These are phyloP conservation scores for Tapera naevia DNA, from an alignment of 2,797 vertebrate species.

Conservation along the genomic window DNA sequence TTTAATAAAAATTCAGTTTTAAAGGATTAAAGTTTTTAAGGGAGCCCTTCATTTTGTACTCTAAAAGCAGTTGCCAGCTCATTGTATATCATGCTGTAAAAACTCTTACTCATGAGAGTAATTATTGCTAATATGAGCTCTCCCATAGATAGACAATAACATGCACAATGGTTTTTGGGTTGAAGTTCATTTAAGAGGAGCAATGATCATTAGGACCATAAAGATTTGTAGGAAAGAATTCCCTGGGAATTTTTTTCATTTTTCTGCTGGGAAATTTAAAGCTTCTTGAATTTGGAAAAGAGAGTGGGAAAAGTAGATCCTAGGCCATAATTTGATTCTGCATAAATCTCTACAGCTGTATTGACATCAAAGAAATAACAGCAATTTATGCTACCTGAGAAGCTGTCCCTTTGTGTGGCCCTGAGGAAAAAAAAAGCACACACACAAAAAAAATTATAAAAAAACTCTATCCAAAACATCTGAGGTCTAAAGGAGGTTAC, in stretches of 20 bases:
- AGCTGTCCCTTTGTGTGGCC: neutral
- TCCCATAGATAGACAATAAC: neutral
- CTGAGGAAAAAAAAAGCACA: neutral
- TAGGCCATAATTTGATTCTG: neutral
- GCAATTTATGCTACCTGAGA: neutral
- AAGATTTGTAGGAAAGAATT: constrained; percentile 13
- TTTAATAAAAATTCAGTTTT: constrained; percentile 42
- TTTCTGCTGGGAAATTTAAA: constrained; percentile 28
- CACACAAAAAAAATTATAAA: neutral
- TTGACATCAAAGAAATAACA: neutral
- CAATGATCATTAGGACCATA: neutral
- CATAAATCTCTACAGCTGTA: neutral
- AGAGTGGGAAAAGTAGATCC: neutral
- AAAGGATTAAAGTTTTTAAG: constrained; percentile 60
- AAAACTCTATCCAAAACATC: rapidly evolving
- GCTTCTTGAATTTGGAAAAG: neutral
- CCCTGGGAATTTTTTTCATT: neutral
- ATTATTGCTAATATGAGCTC: neutral
- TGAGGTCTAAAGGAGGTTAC: neutral
- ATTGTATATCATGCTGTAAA: constrained; percentile 4
- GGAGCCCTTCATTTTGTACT: neutral
- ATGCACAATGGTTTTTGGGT: neutral
- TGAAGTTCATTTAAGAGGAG: neutral
- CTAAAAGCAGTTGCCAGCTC: neutral
- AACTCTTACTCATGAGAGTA: constrained; percentile 9